phyloP scores from a whole-genome alignment of 2,113 vertebrate genomes.

The Manacus vitellinus region DNA sequence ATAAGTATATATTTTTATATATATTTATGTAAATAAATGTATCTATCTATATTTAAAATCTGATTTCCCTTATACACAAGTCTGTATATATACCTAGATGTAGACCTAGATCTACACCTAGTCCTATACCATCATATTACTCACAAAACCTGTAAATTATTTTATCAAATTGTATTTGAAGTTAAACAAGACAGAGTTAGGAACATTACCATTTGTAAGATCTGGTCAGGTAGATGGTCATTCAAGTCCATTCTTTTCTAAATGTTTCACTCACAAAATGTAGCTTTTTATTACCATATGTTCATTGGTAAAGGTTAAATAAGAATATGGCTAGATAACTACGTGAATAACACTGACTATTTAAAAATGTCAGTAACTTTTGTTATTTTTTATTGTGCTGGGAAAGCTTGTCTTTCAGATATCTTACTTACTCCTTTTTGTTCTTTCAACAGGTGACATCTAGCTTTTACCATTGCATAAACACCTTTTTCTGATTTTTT shows the following conservation, averaged over 20 bases:
- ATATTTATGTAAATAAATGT: background rate
- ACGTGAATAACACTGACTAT: background rate
- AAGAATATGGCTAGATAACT: background rate
- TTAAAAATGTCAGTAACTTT: background rate
- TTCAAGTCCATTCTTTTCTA: background rate
- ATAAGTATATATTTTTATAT: background rate
- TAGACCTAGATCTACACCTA: background rate
- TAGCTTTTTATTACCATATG: background rate
- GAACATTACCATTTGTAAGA: background rate
- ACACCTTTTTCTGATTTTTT: background rate
- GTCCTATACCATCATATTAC: background rate
- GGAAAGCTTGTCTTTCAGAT: background rate
- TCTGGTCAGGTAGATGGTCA: background rate
- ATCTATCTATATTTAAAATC: background rate
- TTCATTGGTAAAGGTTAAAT: background rate
- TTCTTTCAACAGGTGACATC: rapidly evolving
- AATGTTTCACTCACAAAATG: background rate
- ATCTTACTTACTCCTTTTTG: background rate
- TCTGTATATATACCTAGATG: background rate
- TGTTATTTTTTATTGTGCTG: background rate
- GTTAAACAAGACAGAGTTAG: background rate
- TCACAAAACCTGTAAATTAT: background rate
- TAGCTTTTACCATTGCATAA: background rate
- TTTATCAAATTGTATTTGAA: background rate
- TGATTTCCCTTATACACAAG: background rate